Evolutionary conservation across 2,113 vertebrate species (phyloP).

Genomic region (Climacteris rufus): DNA sequence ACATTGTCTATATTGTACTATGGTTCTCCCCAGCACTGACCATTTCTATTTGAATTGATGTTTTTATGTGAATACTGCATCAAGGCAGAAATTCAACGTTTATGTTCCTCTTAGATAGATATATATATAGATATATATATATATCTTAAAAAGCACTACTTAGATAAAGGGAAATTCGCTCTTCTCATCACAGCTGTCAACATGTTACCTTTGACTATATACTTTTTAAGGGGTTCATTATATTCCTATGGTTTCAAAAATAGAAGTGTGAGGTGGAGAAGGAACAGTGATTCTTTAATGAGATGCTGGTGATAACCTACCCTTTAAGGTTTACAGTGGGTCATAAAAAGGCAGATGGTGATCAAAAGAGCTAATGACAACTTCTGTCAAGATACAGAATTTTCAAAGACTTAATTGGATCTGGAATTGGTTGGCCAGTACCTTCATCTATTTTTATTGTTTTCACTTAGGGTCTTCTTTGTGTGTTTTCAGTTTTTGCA

Average conservation of each 20-base stretch:
- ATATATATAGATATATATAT: background rate
- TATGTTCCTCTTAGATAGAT: background rate
- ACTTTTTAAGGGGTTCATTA: background rate
- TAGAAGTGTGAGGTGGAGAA: background rate
- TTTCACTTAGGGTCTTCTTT: background rate
- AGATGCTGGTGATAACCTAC: background rate
- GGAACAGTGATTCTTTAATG: background rate
- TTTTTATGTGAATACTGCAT: background rate
- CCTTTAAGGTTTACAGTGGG: background rate
- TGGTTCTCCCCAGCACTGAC: background rate
- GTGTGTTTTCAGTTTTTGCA: background rate
- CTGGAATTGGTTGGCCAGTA: background rate
- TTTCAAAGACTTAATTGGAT: background rate
- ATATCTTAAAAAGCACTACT: background rate
- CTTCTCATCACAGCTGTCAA: slow-evolving; percentile 10
- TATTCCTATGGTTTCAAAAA: slow-evolving; percentile 5
- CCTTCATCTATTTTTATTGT: background rate
- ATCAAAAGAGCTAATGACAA: background rate
- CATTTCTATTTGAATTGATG: background rate
- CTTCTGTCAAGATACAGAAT: background rate
- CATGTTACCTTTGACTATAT: background rate
- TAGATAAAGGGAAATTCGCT: background rate
- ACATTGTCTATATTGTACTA: background rate
- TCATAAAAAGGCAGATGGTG: background rate
- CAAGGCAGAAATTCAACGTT: background rate